Conservation (phyloP, 92 coral and sea anemone genomes). For the Meandrina meandrites region DNA sequence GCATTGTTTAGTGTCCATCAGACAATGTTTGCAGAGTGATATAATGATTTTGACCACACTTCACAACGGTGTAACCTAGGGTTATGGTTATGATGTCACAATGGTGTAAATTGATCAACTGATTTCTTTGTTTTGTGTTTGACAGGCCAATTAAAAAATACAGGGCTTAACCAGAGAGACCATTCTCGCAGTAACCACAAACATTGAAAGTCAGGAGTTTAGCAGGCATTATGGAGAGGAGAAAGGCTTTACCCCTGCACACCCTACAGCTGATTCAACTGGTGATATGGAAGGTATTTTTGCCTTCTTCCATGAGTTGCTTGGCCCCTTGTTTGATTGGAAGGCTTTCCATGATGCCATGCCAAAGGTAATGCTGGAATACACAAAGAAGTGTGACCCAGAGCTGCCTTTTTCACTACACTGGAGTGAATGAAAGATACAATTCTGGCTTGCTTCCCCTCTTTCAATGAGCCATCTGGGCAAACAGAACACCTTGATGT, state of each 20-base stretch:
- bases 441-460: constrained; percentile 25
- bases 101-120: too few species aligned
- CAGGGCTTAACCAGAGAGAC: constrained; percentile 50
- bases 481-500: constrained; percentile 33
- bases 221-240: constrained; percentile 21
- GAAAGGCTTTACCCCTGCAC: constrained; percentile 50
- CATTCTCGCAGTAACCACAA: constrained; percentile 47
- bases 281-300: constrained; percentile 68
- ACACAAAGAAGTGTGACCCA: constrained; percentile 33
- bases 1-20: too few species aligned
- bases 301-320: constrained; percentile 33
- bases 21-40: too few species aligned
- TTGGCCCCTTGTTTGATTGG: constrained; percentile 38
- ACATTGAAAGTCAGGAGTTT: constrained; percentile 58
- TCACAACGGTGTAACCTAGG: too few species aligned
- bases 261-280: constrained; percentile 64
- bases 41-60: too few species aligned
- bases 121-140: neutral
- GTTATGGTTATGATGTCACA: too few species aligned
- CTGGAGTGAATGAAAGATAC: constrained; percentile 38
- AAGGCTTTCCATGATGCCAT: constrained; percentile 23
- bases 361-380: constrained; percentile 43
- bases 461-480: constrained; percentile 29
- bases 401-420: constrained; percentile 35
- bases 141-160: constrained; percentile 25